Percentiles rank a stretch among this genome's conserved stretches.
phyloP scores from a whole-genome alignment of 1,140 invertebrate species.

The Panagrolaimus sp. region DNA sequence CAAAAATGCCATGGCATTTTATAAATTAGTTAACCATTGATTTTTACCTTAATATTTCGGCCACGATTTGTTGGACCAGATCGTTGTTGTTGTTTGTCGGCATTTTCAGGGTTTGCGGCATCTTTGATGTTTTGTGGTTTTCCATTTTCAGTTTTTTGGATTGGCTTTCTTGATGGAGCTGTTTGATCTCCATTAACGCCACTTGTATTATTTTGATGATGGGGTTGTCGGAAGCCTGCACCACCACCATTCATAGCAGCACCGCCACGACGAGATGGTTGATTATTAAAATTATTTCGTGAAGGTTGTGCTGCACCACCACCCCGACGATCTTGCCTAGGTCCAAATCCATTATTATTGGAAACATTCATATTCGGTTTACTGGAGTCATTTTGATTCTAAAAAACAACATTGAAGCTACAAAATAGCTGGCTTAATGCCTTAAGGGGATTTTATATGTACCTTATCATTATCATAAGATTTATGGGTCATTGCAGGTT shows the following conservation, averaged over 20 bases:
- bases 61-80: too few species aligned
- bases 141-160: background rate
- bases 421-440: background rate
- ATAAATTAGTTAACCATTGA: too few species aligned
- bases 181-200: background rate
- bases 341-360: too few species aligned
- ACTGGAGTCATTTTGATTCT: background rate
- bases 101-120: too few species aligned
- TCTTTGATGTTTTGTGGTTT: background rate
- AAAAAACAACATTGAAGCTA: too few species aligned
- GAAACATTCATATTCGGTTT: background rate
- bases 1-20: too few species aligned
- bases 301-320: background rate
- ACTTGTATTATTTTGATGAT: background rate
- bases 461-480: background rate
- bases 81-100: too few species aligned
- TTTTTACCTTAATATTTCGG: too few species aligned
- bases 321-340: too few species aligned
- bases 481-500: background rate
- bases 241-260: background rate
- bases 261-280: background rate
- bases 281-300: background rate
- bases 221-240: background rate
- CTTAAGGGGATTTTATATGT: too few species aligned
- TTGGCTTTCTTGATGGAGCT: background rate